Base-by-base conservation (phyloP, 2,113 vertebrate species). In the Pandion haliaetus region DNA sequence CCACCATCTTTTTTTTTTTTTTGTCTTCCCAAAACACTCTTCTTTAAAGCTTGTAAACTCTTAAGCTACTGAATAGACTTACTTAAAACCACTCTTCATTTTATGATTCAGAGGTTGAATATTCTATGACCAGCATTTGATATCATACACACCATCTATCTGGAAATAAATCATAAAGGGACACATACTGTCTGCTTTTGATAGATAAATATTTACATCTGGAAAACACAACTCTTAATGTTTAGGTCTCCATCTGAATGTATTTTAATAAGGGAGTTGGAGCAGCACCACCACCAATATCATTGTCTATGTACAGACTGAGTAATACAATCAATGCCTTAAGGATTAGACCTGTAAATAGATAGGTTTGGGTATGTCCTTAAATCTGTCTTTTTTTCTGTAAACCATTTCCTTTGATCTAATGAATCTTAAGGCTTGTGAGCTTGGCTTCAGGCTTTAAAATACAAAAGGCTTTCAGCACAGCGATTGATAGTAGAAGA, bases 341-440 rank as follows among this genome's bases (percentile, higher is more conserved):
- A 79, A 71, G 76, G 81, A 86, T 96, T 95, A 80, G 89, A 89
- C 58, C 85, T 85, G 57, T 94, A 76, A 90, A 96, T 86, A 97
- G 91, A 89, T 84, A 94, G 90, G 79, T 85, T 96, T 94, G 82
- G 72, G 45, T 95, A 88, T 92, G 57, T 80, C 44, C 79, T 97
- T 95, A 76, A 66, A 42, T 98, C 87, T 97, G 74, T 90, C 96
- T 96, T 70, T 6, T 95, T 98, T 92, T 85, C 71, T 78, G 17
- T 32, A 87, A 72, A 94, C 63, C 5, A 29, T 94, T 97, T 96
- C 71, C 82, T 97, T 98, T 97, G 88, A 96, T 97, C 86, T 90
- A 63, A 62, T 93, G 66, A 76, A 82, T 95, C 72, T 95, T 91
- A 90, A 97, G 65, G 52, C 59, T 73, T 91, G 42, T 82, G 95